Evolutionary conservation across 2,113 vertebrate genomes (phyloP), one percentile per base, ranked within the genome.

Genomic region (Tachycineta bicolor): DNA sequence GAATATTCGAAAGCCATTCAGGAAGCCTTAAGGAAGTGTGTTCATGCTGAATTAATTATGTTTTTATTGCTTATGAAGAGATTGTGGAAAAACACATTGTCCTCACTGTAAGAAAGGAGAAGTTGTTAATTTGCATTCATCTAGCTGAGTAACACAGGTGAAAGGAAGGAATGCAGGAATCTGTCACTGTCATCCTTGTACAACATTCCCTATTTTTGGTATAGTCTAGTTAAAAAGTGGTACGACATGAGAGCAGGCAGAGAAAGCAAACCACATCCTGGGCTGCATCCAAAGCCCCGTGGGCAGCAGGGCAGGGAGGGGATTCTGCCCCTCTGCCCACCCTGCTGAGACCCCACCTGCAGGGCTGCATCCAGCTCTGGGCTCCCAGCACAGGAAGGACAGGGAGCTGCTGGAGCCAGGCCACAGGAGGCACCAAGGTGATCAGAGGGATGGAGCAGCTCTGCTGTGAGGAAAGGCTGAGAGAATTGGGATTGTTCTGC

Each of bases 401-500:
- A 73, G 14, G 34, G 34, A 80, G 0, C 67, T 64, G 50, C 1
- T 56, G 59, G 9, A 87, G 74, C 14, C 43, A 73, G 31, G 1
- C 25, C 55, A 53, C 22, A 53, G 55, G 5, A 60, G 73, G 55
- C 63, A 53, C 55, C 67, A 2, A 50, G 76, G 16, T 2, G 22
- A 50, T 15, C 18, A 73, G 31, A 65, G 59, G 44, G 44, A 4
- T 59, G 52, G 52, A 65, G 50, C 50, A 50, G 12, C 44, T 74
- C 59, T 81, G 22, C 50, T 50, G 0, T 1, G 60, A 29, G 37
- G 44, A 24, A 33, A 59, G 44, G 22, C 22, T 67, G 44, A 0
- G 52, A 52, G 19, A 46, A 0, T 0, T 81, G 13, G 20, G 28
- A 0, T 8, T 67, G 19, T 12, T 53, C 69, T 12, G 19, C 2